phyloP scores from a whole-genome alignment of 2,888 invertebrate species.

The Drosophila flavopinicola region DNA sequence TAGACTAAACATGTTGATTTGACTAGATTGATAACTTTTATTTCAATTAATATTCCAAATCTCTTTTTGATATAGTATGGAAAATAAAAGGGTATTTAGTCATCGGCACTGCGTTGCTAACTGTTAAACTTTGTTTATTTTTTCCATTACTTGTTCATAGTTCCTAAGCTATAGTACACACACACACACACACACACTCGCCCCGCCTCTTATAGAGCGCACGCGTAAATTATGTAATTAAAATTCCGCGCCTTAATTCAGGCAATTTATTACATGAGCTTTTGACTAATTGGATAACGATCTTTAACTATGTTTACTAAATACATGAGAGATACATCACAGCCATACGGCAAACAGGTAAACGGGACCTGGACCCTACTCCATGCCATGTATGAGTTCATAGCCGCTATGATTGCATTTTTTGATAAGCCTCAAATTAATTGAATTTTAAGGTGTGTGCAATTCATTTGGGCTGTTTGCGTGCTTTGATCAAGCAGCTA shows the following conservation, averaged over 20 bases:
- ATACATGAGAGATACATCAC: slow-evolving; percentile 60
- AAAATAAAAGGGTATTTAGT: slow-evolving; percentile 19
- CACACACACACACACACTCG: not conserved
- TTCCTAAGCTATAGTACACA: slow-evolving; percentile 23
- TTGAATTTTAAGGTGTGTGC: slow-evolving; percentile 60
- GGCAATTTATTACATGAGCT: slow-evolving; percentile 81
- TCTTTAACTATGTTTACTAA: slow-evolving; percentile 75
- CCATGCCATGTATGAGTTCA: slow-evolving; percentile 68
- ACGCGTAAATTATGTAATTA: slow-evolving; percentile 83
- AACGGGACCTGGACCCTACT: slow-evolving; percentile 8
- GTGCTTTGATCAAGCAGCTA: slow-evolving; percentile 21
- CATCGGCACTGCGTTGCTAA: not conserved
- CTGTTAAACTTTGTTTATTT: slow-evolving; percentile 9
- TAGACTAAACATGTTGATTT: no score
- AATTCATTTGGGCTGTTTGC: slow-evolving; percentile 33
- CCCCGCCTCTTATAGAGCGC: slow-evolving; percentile 42
- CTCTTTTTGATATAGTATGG: no score
- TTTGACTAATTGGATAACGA: slow-evolving; percentile 80
- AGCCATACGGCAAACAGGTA: slow-evolving; percentile 11
- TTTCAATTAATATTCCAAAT: no score
- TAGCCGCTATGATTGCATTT: slow-evolving; percentile 60
- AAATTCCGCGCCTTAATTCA: slow-evolving; percentile 83
- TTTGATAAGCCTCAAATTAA: slow-evolving; percentile 64
- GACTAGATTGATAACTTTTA: no score
- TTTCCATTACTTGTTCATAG: slow-evolving; percentile 43